Conservation (phyloP, 2,113 vertebrate genomes). For the Macquaria ambigua region DNA sequence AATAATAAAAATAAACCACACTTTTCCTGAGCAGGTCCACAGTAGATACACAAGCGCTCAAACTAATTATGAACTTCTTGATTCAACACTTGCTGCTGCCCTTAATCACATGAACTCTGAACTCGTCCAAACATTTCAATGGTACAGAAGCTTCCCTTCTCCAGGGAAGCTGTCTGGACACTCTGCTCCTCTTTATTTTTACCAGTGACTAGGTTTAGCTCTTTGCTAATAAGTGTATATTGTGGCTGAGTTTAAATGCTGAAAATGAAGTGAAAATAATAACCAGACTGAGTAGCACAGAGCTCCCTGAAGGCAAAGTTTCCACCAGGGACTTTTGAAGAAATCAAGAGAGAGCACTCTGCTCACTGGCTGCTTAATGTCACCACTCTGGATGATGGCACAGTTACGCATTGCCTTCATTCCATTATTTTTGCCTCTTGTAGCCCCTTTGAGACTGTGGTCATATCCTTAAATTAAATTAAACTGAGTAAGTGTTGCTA, state of each 20-base stretch:
- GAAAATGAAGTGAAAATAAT: slow-evolving; percentile 32
- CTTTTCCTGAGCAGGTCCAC: slow-evolving; percentile 1
- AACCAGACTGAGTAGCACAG: neutral
- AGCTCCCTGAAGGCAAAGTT: slow-evolving; percentile 14
- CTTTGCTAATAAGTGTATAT: neutral
- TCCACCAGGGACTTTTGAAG: slow-evolving; percentile 32
- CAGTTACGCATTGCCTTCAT: slow-evolving; percentile 33
- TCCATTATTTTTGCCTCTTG: slow-evolving; percentile 3
- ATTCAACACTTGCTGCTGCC: slow-evolving; percentile 25
- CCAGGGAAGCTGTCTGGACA: neutral
- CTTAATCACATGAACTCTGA: neutral
- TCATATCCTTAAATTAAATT: neutral
- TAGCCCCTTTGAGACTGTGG: neutral
- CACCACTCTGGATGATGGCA: slow-evolving; percentile 19
- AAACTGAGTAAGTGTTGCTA: neutral
- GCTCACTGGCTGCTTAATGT: slow-evolving; percentile 6
- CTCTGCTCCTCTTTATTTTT: neutral
- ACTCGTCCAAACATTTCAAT: slow-evolving; percentile 34
- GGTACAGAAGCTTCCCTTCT: slow-evolving; percentile 24
- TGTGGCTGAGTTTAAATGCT: slow-evolving; percentile 5
- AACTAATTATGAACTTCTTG: slow-evolving; percentile 38
- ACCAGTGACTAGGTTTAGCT: neutral
- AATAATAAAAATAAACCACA: slow-evolving; percentile 20
- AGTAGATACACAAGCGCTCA: neutral
- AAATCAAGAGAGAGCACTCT: slow-evolving; percentile 13